Base-by-base conservation (phyloP, 2,888 invertebrate species). In the Zelleria hepariella region DNA sequence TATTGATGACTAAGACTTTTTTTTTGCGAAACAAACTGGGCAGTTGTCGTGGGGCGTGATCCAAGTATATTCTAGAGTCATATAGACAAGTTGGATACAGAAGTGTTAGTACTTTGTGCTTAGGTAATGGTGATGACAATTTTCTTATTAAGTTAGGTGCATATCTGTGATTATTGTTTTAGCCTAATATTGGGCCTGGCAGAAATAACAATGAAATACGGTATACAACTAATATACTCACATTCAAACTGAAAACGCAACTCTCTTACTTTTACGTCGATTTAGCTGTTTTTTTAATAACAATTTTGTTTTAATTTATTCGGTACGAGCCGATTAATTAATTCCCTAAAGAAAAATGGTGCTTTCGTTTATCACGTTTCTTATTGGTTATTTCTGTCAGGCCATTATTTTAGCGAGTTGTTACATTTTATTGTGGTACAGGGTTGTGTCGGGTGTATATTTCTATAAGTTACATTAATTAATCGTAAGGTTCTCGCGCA, bases 91-190 rank as follows among this genome's bases (percentile, higher is more conserved):
- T n/a, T n/a, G n/a, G n/a, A n/a, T n/a, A n/a, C n/a, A n/a, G n/a
- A n/a, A n/a, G n/a, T n/a, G n/a, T n/a, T n/a, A n/a, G n/a, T n/a
- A n/a, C n/a, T n/a, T n/a, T n/a, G n/a, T n/a, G n/a, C n/a, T n/a
- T 42, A 42, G 15, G 32, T 10, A 15, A 42, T 42, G 3, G 15
- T 15, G 15, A 42, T 42, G 15, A 15, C 10, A 15, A 58, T 27
- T 57, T 57, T 60, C 53, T 62, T 59, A 58, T 58, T 65, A 62
- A 59, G 62, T 65, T 66, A 69, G 65, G 65, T 66, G 68, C 67
- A 66, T 67, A 65, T 72, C 79, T 80, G 80, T 80, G 80, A 80
- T 79, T 75, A 68, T 68, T 71, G 58, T 32, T 56, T 68, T 69
- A 64, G 64, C 52, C 60, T 63, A 58, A 63, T 68, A 67, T 64